Percentiles rank a stretch among this genome's conserved stretches.
These are phyloP conservation scores for Daphoenositta chrysoptera DNA, from an alignment of 2,113 vertebrate species.

Conservation along the genomic window DNA sequence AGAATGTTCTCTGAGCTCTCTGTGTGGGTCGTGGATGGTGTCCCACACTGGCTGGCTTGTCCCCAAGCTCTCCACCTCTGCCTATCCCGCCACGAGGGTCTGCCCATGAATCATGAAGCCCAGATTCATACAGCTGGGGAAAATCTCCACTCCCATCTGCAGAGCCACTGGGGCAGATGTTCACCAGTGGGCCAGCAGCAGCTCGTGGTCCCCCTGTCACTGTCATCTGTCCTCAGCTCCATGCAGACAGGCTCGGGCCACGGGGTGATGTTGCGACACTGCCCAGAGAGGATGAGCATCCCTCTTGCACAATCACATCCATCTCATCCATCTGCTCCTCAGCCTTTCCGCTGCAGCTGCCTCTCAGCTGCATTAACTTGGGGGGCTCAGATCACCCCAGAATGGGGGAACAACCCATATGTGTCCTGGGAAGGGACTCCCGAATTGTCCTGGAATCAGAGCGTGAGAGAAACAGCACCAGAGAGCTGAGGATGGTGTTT, in stretches of 20 bases:
- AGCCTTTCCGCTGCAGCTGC: fast-evolving
- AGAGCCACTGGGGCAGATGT: neutral
- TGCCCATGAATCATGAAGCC: neutral
- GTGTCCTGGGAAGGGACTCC: neutral
- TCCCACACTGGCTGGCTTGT: neutral
- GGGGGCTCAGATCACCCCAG: neutral
- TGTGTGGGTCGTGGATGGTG: neutral
- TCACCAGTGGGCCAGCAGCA: neutral
- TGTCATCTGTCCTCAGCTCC: neutral
- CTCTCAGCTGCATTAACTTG: neutral
- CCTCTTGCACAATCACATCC: neutral
- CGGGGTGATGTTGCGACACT: fast-evolving
- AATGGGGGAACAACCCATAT: neutral
- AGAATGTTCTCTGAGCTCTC: neutral
- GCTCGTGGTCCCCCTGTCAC: neutral
- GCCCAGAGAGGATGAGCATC: neutral
- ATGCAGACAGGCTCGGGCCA: fast-evolving
- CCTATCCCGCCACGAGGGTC: neutral
- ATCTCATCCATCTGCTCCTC: neutral
- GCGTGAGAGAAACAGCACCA: fast-evolving
- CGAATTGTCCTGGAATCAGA: neutral
- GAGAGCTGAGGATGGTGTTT: fast-evolving
- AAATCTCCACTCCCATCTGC: neutral
- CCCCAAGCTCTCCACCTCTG: neutral
- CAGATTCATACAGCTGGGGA: neutral